phyloP scores from a whole-genome alignment of 2,888 invertebrate genomes.

The Nasonovia ribisnigri region DNA sequence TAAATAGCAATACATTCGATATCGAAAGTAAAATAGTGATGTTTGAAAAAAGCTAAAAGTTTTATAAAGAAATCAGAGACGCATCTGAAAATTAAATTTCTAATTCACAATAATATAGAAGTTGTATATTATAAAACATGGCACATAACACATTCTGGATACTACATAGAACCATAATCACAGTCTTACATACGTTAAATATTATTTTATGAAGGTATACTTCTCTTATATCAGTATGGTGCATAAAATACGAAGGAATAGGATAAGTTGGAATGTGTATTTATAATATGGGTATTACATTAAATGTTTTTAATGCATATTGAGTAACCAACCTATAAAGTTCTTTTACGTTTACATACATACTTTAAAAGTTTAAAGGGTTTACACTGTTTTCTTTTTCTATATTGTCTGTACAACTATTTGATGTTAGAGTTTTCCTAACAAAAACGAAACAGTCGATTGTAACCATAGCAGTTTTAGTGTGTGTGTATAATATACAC shows the following conservation, averaged over 20 bases:
- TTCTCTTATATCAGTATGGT: not conserved
- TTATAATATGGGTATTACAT: not conserved
- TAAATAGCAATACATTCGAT: not conserved
- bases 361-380: no score
- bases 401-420: not conserved
- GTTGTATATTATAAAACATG: not conserved
- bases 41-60: not conserved
- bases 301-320: not conserved
- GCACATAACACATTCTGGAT: no score
- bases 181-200: not conserved
- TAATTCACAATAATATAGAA: not conserved
- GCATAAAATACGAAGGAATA: not conserved
- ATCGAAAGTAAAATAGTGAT: not conserved
- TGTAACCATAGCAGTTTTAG: not conserved
- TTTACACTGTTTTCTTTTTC: not conserved
- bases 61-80: constrained; percentile 1
- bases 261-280: not conserved
- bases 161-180: not conserved
- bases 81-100: not conserved
- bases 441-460: not conserved
- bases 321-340: not conserved
- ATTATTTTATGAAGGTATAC: not conserved
- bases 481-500: no score
- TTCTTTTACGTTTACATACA: no score
- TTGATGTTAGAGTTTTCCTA: not conserved